These are phyloP conservation scores for Ptyas mucosa DNA, from an alignment of 2,113 vertebrate species.

Conservation along the genomic window DNA sequence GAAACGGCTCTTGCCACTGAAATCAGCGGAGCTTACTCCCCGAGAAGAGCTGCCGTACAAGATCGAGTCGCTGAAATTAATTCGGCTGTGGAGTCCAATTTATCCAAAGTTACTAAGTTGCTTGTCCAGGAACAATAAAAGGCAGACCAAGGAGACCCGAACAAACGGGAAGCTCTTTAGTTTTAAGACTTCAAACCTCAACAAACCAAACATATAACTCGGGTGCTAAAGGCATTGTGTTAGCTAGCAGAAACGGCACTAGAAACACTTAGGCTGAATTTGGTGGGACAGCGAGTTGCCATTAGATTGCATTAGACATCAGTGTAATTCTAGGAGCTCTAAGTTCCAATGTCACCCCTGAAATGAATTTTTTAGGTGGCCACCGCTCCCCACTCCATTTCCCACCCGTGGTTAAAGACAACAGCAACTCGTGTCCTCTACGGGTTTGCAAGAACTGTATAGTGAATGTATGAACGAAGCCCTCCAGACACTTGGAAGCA, in stretches of 20 bases:
- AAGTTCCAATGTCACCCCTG: background rate
- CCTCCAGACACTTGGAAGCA: background rate
- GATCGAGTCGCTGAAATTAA: background rate
- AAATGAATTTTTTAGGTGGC: background rate
- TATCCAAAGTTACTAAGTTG: background rate
- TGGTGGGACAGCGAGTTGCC: background rate
- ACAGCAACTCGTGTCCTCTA: background rate
- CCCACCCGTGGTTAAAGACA: background rate
- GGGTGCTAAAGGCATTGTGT: background rate
- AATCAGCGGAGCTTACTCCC: background rate
- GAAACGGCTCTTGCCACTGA: background rate
- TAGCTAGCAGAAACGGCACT: background rate
- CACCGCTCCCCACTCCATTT: background rate
- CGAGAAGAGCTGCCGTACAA: background rate
- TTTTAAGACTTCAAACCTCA: background rate
- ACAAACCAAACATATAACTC: background rate
- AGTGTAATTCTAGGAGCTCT: background rate
- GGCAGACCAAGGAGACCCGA: background rate
- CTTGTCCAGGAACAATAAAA: background rate
- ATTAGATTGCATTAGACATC: background rate
- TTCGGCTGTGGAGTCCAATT: background rate
- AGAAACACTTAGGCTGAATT: background rate
- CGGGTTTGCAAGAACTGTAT: background rate
- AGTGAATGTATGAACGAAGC: background rate
- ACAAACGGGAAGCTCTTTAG: background rate